Conservation (phyloP, 2,113 vertebrate species). For the Oryzias javanicus region DNA sequence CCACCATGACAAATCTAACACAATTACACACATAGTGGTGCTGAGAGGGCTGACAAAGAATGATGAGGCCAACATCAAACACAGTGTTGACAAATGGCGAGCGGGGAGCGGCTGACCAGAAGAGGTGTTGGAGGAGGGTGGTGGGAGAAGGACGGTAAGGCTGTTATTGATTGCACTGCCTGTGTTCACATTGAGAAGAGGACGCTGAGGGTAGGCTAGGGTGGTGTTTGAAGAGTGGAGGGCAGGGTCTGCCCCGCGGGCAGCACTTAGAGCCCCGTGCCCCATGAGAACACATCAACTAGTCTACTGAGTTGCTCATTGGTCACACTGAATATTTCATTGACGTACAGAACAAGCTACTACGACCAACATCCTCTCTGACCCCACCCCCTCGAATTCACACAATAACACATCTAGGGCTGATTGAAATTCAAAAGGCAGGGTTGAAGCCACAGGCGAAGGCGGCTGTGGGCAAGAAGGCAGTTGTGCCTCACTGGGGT, state of each 20-base stretch:
- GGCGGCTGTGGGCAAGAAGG: conserved; percentile 34
- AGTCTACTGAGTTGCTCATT: conserved; percentile 53
- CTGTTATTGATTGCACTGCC: conserved; percentile 71
- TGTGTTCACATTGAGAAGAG: conserved; percentile 43
- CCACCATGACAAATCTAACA: conserved; percentile 68
- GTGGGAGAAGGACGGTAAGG: conserved; percentile 22
- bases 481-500: conserved; percentile 64
- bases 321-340: conserved; percentile 66
- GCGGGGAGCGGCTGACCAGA: conserved; percentile 60
- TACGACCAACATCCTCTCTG: conserved; percentile 11
- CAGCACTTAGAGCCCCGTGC: conserved; percentile 63
- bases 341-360: conserved; percentile 54
- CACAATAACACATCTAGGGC: conserved; percentile 51
- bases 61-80: conserved; percentile 71
- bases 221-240: conserved; percentile 42
- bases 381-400: conserved; percentile 66
- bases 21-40: conserved; percentile 72
- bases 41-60: conserved; percentile 57
- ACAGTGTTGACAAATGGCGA: conserved; percentile 65
- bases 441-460: conserved; percentile 56
- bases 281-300: conserved; percentile 62
- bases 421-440: conserved; percentile 75
- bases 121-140: conserved; percentile 21
- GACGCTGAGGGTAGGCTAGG: conserved; percentile 30
- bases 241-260: conserved; percentile 61